phyloP scores from a whole-genome alignment of 2,888 invertebrate genomes.

The Sericinus montela region DNA sequence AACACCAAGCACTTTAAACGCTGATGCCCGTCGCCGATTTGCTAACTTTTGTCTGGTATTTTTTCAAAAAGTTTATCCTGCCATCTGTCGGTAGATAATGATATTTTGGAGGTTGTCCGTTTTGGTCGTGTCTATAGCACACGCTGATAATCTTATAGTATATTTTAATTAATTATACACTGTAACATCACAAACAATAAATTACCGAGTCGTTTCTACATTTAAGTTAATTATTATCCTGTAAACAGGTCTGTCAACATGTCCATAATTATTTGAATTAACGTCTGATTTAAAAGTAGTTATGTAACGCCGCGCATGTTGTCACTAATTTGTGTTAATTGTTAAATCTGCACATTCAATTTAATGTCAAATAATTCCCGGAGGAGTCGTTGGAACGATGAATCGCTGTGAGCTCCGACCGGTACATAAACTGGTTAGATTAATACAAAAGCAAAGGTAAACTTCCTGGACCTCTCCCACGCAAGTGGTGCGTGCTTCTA shows the following conservation, averaged over 20 bases:
- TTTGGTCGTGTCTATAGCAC: too few species aligned
- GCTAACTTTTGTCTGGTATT: too few species aligned
- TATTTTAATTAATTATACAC: too few species aligned
- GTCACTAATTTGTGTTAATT: constrained; percentile 24
- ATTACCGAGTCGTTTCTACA: constrained; percentile 3
- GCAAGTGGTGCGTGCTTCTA: background rate
- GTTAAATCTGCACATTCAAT: constrained; percentile 17
- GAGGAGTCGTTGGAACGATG: constrained; percentile 16
- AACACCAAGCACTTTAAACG: too few species aligned
- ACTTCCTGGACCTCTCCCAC: constrained; percentile 11
- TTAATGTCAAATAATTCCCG: constrained; percentile 18
- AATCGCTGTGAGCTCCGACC: constrained; percentile 4
- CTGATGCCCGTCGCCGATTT: too few species aligned
- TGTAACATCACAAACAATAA: constrained; percentile 4
- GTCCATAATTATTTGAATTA: constrained; percentile 17
- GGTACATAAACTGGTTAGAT: constrained; percentile 8
- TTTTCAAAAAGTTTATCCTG: too few species aligned
- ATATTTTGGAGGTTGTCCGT: too few species aligned
- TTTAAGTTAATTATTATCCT: constrained; percentile 11
- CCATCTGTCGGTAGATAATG: too few species aligned
- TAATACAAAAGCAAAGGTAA: constrained; percentile 8
- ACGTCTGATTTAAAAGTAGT: constrained; percentile 15
- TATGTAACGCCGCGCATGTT: background rate
- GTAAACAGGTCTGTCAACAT: constrained; percentile 10
- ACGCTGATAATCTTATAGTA: too few species aligned